A percentile compares a stretch with the other conserved stretches of the same genome.
Evolutionary conservation across 2,113 vertebrate genomes (phyloP).

Genomic region (Ginglymostoma cirratum): DNA sequence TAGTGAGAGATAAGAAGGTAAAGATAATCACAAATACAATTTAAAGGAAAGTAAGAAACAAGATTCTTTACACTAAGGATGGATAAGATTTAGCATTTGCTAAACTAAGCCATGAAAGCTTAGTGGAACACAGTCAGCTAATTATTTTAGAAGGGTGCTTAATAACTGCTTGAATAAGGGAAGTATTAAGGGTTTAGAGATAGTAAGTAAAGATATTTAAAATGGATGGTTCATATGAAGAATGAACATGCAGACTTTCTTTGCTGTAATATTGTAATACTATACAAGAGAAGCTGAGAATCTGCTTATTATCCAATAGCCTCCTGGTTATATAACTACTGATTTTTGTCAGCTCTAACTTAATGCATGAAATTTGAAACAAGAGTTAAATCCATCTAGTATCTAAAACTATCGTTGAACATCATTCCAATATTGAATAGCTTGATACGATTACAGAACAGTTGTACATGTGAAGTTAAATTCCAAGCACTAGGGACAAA

Average conservation of each 20-base stretch:
- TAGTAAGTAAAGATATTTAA: neutral
- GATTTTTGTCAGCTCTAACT: too few relatives aligned
- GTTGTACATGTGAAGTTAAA: neutral
- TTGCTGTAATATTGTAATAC: neutral
- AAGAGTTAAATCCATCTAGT: neutral
- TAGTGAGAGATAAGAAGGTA: neutral
- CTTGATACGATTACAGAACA: neutral
- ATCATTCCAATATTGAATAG: neutral
- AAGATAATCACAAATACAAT: neutral
- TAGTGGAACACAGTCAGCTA: neutral
- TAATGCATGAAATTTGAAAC: slow-evolving; percentile 2
- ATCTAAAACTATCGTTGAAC: neutral
- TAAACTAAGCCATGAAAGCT: neutral
- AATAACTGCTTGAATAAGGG: neutral
- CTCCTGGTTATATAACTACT: neutral
- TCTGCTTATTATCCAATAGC: neutral
- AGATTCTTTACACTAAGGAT: neutral
- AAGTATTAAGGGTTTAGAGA: neutral
- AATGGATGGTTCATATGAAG: neutral
- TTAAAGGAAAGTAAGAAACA: neutral
- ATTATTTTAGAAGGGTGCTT: neutral
- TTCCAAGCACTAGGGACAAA: neutral
- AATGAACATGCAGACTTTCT: neutral
- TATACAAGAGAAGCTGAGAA: neutral
- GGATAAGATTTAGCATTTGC: neutral